Percentiles rank a stretch among this genome's conserved stretches.
These are phyloP conservation scores for Pogoniulus pusillus DNA, from an alignment of 2,797 vertebrate species.

Conservation along the genomic window DNA sequence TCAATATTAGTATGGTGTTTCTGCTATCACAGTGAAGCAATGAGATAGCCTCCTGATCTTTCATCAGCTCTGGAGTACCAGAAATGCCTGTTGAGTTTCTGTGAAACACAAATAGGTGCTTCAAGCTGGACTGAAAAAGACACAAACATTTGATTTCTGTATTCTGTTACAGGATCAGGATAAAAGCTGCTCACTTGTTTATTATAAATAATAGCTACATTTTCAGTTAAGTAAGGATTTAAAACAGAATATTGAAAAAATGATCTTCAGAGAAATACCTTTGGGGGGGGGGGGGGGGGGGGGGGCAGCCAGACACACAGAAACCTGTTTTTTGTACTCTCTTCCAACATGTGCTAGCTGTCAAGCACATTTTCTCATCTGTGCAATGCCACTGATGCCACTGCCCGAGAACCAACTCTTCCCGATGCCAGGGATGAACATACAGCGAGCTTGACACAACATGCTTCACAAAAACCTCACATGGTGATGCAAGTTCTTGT, in stretches of 20 bases:
- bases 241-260: not conserved
- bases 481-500: accelerated
- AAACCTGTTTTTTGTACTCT: not conserved
- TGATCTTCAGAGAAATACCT: no score
- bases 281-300: no score
- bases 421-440: not conserved
- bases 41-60: not conserved
- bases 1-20: not conserved
- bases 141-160: not conserved
- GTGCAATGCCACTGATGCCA: accelerated
- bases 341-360: not conserved
- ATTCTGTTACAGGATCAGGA: not conserved
- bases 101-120: not conserved
- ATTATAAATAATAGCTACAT: not conserved
- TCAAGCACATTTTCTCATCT: not conserved
- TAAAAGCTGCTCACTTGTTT: not conserved
- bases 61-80: not conserved
- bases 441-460: not conserved
- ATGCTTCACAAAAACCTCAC: not conserved
- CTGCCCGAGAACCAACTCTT: not conserved
- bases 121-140: not conserved
- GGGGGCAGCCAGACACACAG: not conserved
- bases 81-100: not conserved
- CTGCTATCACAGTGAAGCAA: not conserved
- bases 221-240: not conserved